These are phyloP conservation scores for Diorhabda sublineata DNA, from an alignment of 1,140 invertebrate genomes.

Conservation along the genomic window DNA sequence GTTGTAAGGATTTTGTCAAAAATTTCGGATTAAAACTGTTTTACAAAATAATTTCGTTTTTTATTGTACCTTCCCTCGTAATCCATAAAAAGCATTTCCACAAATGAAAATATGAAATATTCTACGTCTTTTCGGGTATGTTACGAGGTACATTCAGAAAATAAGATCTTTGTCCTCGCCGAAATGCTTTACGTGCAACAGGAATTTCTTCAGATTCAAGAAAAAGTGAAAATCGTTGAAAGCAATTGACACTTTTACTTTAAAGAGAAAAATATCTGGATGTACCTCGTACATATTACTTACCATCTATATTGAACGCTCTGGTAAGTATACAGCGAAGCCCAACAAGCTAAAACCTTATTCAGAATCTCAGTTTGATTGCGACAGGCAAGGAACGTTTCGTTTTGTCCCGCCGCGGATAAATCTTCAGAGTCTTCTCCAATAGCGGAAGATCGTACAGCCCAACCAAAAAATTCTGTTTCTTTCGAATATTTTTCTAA, in stretches of 20 bases:
- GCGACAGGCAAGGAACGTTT: constrained; percentile 66
- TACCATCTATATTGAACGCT: constrained; percentile 70
- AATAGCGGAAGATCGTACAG: constrained; percentile 35
- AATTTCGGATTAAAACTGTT: neutral
- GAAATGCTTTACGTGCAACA: too few species aligned
- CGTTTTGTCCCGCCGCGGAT: constrained; percentile 83
- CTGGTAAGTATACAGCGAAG: constrained; percentile 69
- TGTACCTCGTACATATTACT: neutral
- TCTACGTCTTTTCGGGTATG: too few species aligned
- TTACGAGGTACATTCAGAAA: too few species aligned
- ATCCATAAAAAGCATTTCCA: too few species aligned
- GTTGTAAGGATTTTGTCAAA: neutral
- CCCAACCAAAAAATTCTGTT: constrained; percentile 28
- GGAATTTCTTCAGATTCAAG: too few species aligned
- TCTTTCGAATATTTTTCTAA: constrained; percentile 19
- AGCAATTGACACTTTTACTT: too few species aligned
- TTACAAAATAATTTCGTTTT: neutral
- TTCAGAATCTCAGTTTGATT: constrained; percentile 52
- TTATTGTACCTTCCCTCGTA: too few species aligned
- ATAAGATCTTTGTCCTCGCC: too few species aligned
- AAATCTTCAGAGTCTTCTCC: constrained; percentile 73
- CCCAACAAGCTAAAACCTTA: constrained; percentile 71
- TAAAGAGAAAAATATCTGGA: too few species aligned
- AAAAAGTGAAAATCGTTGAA: too few species aligned
- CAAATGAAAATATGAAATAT: too few species aligned